Evolutionary conservation across 2,113 vertebrate genomes (phyloP).

Genomic region (Alexandromys fortis): DNA sequence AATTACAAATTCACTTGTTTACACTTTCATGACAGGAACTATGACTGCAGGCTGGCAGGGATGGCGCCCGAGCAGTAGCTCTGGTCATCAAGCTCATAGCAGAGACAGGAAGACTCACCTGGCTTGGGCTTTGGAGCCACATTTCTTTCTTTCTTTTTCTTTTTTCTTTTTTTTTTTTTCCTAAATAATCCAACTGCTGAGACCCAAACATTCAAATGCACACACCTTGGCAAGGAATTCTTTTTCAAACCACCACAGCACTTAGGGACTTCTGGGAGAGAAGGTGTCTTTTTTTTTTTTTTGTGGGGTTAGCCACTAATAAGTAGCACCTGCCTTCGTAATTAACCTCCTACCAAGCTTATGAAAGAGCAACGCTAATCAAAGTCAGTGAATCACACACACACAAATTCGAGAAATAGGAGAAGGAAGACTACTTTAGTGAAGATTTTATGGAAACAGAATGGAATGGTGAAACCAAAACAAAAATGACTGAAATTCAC

Average conservation of each 20-base stretch:
- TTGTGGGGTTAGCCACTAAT: too few relatives aligned
- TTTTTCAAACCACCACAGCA: background rate
- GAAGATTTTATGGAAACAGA: background rate
- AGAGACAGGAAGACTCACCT: background rate
- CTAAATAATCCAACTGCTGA: background rate
- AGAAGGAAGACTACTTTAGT: too few relatives aligned
- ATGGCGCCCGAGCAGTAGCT: fast-evolving
- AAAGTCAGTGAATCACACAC: background rate
- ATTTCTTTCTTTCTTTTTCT: background rate
- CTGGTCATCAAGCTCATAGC: background rate
- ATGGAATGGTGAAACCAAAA: background rate
- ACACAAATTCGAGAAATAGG: background rate
- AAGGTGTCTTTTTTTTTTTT: background rate
- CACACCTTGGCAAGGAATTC: background rate
- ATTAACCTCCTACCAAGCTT: background rate
- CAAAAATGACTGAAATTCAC: background rate
- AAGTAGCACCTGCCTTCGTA: background rate
- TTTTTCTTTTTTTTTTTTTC: too few relatives aligned
- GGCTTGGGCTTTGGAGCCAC: background rate
- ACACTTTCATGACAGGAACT: background rate
- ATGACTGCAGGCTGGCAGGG: background rate
- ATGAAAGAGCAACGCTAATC: background rate
- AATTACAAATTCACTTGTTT: background rate
- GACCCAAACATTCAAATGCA: background rate
- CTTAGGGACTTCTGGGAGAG: background rate